Evolutionary conservation across 1,140 invertebrate species (phyloP), one percentile per base, ranked within the genome.

Genomic region (Habropoda laboriosa): DNA sequence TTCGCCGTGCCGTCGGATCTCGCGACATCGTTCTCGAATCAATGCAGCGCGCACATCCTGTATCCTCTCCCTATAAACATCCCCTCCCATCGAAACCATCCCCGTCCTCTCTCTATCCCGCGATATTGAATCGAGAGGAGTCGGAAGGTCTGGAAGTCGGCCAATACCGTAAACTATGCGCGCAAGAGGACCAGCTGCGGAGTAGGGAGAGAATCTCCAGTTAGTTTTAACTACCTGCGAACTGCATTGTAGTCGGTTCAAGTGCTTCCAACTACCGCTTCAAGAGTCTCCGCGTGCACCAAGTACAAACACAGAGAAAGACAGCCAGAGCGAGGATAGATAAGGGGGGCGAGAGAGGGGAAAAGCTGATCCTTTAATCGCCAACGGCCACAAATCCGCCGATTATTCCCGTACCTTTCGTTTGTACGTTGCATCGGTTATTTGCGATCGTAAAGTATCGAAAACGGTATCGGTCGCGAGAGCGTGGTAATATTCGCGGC

Each of bases 91-190:
- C n/a, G n/a, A n/a, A n/a, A n/a, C n/a, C n/a, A n/a, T 21, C 18
- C 49, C 27, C 67, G 10, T 21, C 38, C 30, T 21, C 66, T 51
- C 27, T 53, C 32, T 18, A 13, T 4, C 45, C 2, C 10, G 32
- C 30, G 64, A 77, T 77, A 77, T 77, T 70, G 74, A 77, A 77
- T 77, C 64, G 42, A 21, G 42, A 21, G 61, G 13, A 16, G 51
- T 57, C 53, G 74, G 64, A 77, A 77, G 74, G 70, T 49, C 74
- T 77, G 74, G 74, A 77, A 77, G 74, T 70, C 64, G 18, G 74
- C 74, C 74, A 77, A 77, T 70, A 68, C n/a, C 42, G 74, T 60
- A 38, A 77, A 70, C 74, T 77, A 77, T 68, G 64, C 74, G 53
- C 53, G 27, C 45, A 27, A n/a, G 35, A 42, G 53, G 18, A 3